A percentile compares a stretch with the other conserved stretches of the same genome.
Evolutionary conservation across 1,140 invertebrate genomes (phyloP).

Genomic region (Ceratosolen solmsi): DNA sequence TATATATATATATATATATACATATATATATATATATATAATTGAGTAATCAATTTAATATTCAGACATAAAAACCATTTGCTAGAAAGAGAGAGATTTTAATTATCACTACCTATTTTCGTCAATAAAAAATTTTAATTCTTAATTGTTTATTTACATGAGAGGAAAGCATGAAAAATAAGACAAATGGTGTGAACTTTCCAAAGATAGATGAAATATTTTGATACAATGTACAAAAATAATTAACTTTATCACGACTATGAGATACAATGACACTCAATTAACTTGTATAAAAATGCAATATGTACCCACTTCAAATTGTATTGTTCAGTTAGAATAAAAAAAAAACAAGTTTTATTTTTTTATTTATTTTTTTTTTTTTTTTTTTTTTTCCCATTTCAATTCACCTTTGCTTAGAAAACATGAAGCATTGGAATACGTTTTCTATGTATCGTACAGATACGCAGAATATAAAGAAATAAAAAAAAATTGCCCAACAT

Average conservation of each 20-base stretch:
- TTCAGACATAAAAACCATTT: constrained; percentile 23
- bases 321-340: constrained; percentile 50
- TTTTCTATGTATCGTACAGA: constrained; percentile 7
- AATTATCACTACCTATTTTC: constrained; percentile 4
- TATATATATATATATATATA: too few species aligned
- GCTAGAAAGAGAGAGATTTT: constrained; percentile 16
- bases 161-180: constrained; percentile 13
- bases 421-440: constrained; percentile 32
- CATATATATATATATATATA: too few species aligned
- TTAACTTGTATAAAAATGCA: constrained; percentile 48
- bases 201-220: constrained; percentile 49
- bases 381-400: constrained; percentile 37
- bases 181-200: constrained; percentile 41
- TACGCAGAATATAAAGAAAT: constrained; percentile 40
- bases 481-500: constrained; percentile 49
- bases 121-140: constrained; percentile 35
- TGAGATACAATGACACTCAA: constrained; percentile 33
- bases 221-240: constrained; percentile 49
- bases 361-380: constrained; percentile 41
- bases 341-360: constrained; percentile 38
- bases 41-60: constrained; percentile 31
- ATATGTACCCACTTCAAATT: constrained; percentile 45
- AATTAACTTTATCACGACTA: constrained; percentile 46
- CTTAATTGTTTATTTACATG: constrained; percentile 25
- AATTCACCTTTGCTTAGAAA: constrained; percentile 33